These are phyloP conservation scores for Esox lucius DNA, from an alignment of 2,797 vertebrate species.

Conservation along the genomic window DNA sequence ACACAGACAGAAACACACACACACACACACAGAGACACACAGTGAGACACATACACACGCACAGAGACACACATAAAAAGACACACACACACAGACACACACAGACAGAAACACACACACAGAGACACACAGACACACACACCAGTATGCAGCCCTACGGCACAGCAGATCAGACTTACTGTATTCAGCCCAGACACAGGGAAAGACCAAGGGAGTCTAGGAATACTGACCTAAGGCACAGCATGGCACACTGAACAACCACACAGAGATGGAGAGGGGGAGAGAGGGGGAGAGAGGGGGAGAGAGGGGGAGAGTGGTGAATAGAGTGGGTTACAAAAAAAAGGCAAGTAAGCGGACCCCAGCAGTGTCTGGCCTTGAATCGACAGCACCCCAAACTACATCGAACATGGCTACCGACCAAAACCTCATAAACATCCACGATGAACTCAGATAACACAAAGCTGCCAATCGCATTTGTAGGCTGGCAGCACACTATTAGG, in stretches of 20 bases:
- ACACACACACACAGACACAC: slow-evolving; percentile 1
- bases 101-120: slow-evolving; percentile 13
- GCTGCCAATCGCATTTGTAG: too few species aligned
- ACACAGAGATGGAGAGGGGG: background rate
- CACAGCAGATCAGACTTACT: background rate
- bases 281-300: background rate
- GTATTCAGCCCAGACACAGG: background rate
- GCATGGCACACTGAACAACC: background rate
- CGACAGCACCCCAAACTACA: too few species aligned
- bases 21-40: background rate
- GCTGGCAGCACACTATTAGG: too few species aligned
- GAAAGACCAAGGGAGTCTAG: background rate
- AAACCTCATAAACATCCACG: too few species aligned
- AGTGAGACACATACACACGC: too few species aligned
- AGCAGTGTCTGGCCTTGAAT: too few species aligned
- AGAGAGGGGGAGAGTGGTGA: too few species aligned
- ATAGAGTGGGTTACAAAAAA: background rate
- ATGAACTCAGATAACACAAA: too few species aligned
- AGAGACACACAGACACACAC: background rate
- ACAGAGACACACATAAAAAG: background rate
- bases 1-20: slow-evolving; percentile 11
- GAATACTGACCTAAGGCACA: background rate
- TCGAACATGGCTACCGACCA: too few species aligned
- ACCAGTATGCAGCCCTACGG: background rate
- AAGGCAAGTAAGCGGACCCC: too few species aligned